Base-by-base conservation (phyloP, 1,140 invertebrate genomes). In the Diprion similis region DNA sequence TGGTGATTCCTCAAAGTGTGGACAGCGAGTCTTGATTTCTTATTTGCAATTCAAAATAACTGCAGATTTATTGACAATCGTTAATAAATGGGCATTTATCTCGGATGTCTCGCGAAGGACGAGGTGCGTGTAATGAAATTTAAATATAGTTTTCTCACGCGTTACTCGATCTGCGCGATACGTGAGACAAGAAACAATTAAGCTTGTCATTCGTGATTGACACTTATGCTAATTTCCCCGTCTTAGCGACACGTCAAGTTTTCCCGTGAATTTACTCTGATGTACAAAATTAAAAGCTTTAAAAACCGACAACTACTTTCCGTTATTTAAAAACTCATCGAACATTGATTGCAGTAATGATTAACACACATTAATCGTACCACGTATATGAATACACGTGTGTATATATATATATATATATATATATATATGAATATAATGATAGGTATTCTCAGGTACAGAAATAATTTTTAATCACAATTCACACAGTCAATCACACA, bases 401-500 rank as follows among this genome's bases (percentile, higher is more conserved):
- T 37, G 24, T 37, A 37, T 1, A 6, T 37, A 37, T 37, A 37
- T 37, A n/a, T n/a, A n/a, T n/a, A n/a, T n/a, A n/a, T n/a, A n/a
- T n/a, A n/a, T n/a, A n/a, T n/a, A n/a, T n/a, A n/a, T n/a, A n/a
- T n/a, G n/a, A n/a, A n/a, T n/a, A 37, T 37, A 37, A 37, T 37
- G 24, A 37, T 37, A 37, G 24, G 24, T 37, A 37, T 37, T 37
- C 11, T 59, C 51, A 59, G 51, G 51, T 59, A 59, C 51, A 17
- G 51, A 59, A 15, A 59, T 59, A 59, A 59, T 15, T 59, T 59
- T 59, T 59, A 59, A 59, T 59, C 51, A 59, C 51, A 59, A 59
- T 59, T 59, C 51, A 59, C 51, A 59, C 51, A 17, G 9, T 59
- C 51, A 59, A 59, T 59, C 51, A 59, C 0, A 15, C 51, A 59